Conservation (phyloP, 2,113 vertebrate genomes). For the Raja brachyura region DNA sequence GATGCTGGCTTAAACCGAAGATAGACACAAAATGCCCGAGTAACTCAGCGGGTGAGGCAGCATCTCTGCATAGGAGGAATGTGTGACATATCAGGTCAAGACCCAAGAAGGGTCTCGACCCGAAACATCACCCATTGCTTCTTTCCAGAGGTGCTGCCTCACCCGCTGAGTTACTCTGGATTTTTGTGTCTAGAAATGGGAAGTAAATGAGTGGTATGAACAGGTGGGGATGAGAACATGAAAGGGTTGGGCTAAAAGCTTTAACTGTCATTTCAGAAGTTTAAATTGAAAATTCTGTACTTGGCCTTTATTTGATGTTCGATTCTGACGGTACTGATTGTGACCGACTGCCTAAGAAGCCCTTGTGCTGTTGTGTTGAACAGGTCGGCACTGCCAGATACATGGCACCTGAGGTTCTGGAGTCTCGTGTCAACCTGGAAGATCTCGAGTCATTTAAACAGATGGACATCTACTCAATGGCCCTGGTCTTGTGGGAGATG, state of each 20-base stretch:
- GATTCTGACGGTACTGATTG: background rate
- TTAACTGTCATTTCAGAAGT: background rate
- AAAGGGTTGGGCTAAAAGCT: background rate
- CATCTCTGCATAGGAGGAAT: no score
- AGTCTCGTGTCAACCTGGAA: conserved; percentile 83
- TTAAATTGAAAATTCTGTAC: no score
- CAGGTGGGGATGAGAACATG: background rate
- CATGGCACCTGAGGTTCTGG: conserved; percentile 86
- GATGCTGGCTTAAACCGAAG: no score
- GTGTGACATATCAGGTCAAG: no score
- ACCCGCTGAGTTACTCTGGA: no score
- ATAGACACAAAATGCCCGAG: no score
- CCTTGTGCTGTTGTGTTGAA: conserved; percentile 11
- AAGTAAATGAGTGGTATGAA: background rate
- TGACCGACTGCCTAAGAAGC: background rate
- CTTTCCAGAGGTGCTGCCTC: no score
- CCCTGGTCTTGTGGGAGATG: conserved; percentile 83
- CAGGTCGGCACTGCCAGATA: conserved; percentile 85
- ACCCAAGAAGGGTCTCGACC: no score
- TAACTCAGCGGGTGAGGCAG: no score
- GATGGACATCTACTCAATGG: conserved; percentile 86
- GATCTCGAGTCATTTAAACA: conserved; percentile 86
- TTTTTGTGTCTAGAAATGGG: background rate
- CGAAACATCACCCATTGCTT: no score
- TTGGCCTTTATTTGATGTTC: background rate